phyloP scores from a whole-genome alignment of 2,797 vertebrate species.

The Steatocranus sp. region DNA sequence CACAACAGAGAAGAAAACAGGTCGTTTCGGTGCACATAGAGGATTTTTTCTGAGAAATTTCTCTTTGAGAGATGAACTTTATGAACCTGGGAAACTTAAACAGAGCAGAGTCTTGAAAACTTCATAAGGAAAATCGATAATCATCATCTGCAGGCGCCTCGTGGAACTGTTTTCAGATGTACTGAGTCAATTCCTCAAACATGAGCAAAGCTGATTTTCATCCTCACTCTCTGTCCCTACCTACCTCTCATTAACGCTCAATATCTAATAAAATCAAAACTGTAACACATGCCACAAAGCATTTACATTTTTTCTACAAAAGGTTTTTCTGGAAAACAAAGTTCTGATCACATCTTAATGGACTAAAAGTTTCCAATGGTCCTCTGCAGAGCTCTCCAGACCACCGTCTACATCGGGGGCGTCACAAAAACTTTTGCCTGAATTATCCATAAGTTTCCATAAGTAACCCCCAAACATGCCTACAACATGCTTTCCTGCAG shows the following conservation, averaged over 20 bases:
- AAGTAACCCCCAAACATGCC: not conserved
- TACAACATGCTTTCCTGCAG: not conserved
- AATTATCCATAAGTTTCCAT: not conserved
- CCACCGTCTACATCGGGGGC: accelerated
- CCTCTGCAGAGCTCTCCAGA: not conserved
- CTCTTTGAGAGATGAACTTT: not conserved
- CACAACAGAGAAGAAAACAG: not conserved
- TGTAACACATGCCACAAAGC: not conserved
- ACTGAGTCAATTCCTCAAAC: not conserved
- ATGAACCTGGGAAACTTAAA: not conserved
- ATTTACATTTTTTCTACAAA: not conserved
- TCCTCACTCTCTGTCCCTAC: not conserved
- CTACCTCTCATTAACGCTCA: not conserved
- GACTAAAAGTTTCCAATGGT: not conserved
- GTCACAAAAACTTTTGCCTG: not conserved
- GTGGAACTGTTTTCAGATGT: not conserved
- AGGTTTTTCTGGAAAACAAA: not conserved
- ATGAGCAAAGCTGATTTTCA: not conserved
- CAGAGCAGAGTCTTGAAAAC: not conserved
- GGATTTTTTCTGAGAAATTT: accelerated
- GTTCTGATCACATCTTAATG: not conserved
- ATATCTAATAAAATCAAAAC: not conserved
- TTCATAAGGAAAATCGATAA: not conserved
- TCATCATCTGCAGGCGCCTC: not conserved
- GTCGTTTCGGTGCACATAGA: not conserved